Base-by-base conservation (phyloP, 1,140 invertebrate genomes). In the Drosophila pectinifera region DNA sequence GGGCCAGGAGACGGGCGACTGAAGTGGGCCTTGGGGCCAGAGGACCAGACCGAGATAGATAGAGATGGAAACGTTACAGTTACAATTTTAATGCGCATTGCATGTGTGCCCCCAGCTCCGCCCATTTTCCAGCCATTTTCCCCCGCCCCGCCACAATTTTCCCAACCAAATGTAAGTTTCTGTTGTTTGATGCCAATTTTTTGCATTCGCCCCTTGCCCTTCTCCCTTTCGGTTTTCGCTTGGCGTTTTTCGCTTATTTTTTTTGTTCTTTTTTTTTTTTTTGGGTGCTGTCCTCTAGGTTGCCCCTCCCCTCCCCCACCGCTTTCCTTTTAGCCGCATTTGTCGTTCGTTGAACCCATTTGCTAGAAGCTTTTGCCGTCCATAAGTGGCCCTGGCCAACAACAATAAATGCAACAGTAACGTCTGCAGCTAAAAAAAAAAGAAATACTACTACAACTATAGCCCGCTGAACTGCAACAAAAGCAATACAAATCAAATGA, bases 181-280 rank as follows among this genome's bases (percentile, higher is more conserved):
- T 84, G 80, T 84, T 89, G 83, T 88, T 88, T 89, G 84, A 83
- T 89, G 85, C 84, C 84, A 88, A 88, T 89, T 89, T 89, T 88
- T 88, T 88, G 76, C 79, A 83, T 83, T 83, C 36, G 51, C 59
- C 46, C 41, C 61, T 31, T 53, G 31, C 61, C 43, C 51, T 73
- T 72, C 67, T 56, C 51, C 54, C 42, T 31, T 56, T 63, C 55
- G 43, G 38, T 61, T 58, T 64, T 49, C 36, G 39, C 42, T 56
- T 67, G 26, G 41, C 64, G 46, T 31, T 73, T 22, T 18, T 26
- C 13, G 11, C n/a, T n/a, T n/a, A n/a, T n/a, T n/a, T n/a, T 13
- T 51, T 13, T 51, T 20, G 20, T 34, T 49, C 11, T 45, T 14
- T 0, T 56, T 14, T 65, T 76, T 80, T 67, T 68, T 70, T 70